phyloP scores from a whole-genome alignment of 2,888 invertebrate species.

The Leptinotarsa juncta region DNA sequence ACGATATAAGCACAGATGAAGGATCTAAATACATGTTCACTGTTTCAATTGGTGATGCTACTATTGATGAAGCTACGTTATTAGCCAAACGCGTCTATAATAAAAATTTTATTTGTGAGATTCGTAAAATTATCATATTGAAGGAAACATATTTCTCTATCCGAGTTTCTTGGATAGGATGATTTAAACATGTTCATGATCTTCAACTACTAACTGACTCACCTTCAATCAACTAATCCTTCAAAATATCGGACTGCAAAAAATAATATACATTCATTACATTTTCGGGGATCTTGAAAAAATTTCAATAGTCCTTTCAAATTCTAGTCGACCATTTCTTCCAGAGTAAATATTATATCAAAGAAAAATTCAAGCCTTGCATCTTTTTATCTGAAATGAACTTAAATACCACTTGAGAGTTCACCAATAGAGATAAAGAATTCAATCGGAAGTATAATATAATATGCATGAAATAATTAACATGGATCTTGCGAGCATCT shows the following conservation, averaged over 20 bases:
- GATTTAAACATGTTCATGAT: too few species aligned
- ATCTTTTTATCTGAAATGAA: constrained; percentile 25
- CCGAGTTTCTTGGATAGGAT: background rate
- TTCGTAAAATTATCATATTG: background rate
- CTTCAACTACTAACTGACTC: too few species aligned
- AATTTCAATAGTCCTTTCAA: background rate
- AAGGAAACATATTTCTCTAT: background rate
- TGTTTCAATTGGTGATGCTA: too few species aligned
- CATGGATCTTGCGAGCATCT: constrained; percentile 16
- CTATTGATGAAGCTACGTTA: too few species aligned
- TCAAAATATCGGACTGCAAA: too few species aligned
- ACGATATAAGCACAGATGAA: too few species aligned
- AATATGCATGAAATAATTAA: constrained; percentile 31
- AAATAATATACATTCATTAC: too few species aligned
- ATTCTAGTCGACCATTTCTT: constrained; percentile 12
- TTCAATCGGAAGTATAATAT: constrained; percentile 27
- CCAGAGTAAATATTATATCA: constrained; percentile 26
- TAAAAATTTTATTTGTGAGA: too few species aligned
- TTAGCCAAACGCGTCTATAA: too few species aligned
- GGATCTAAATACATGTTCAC: too few species aligned
- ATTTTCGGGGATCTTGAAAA: background rate
- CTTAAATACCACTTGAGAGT: constrained; percentile 25
- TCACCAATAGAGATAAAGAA: constrained; percentile 22
- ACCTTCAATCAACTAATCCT: too few species aligned
- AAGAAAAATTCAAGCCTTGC: constrained; percentile 22